phyloP scores from a whole-genome alignment of 2,888 invertebrate genomes.

The Tenthredo notha region DNA sequence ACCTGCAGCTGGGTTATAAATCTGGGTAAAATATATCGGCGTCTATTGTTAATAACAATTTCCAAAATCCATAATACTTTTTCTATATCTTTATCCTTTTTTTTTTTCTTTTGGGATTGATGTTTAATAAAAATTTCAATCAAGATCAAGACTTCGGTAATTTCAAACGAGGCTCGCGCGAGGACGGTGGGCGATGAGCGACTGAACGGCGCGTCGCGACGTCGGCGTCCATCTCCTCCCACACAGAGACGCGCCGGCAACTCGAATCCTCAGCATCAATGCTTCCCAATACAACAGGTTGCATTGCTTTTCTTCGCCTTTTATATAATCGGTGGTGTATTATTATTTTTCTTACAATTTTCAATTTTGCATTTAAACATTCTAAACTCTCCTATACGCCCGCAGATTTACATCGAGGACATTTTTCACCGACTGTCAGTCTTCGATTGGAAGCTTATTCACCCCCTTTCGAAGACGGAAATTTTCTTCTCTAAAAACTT shows the following conservation, averaged over 20 bases:
- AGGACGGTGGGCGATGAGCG: slow-evolving; percentile 54
- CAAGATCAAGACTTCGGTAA: neutral
- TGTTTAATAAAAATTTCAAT: neutral
- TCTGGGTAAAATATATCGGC: neutral
- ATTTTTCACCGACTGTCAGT: neutral
- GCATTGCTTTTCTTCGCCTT: slow-evolving; percentile 32
- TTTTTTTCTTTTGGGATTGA: neutral
- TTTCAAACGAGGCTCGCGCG: slow-evolving; percentile 46
- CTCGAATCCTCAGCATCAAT: slow-evolving; percentile 39
- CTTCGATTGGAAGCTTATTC: neutral
- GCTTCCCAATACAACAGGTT: slow-evolving; percentile 50
- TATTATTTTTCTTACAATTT: neutral
- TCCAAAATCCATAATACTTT: neutral
- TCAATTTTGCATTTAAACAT: neutral
- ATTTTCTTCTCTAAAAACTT: neutral
- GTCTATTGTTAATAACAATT: neutral
- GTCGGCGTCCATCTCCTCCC: slow-evolving; percentile 49
- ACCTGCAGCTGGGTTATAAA: neutral
- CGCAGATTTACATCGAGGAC: neutral
- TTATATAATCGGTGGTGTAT: neutral
- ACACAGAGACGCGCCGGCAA: slow-evolving; percentile 29
- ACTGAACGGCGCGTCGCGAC: slow-evolving; percentile 56
- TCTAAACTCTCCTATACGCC: neutral
- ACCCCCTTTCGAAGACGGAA: neutral
- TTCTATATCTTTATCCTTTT: neutral